A percentile compares a stretch with the other conserved stretches of the same genome.
These are phyloP conservation scores for Plectropomus leopardus DNA, from an alignment of 2,113 vertebrate genomes.

Conservation along the genomic window DNA sequence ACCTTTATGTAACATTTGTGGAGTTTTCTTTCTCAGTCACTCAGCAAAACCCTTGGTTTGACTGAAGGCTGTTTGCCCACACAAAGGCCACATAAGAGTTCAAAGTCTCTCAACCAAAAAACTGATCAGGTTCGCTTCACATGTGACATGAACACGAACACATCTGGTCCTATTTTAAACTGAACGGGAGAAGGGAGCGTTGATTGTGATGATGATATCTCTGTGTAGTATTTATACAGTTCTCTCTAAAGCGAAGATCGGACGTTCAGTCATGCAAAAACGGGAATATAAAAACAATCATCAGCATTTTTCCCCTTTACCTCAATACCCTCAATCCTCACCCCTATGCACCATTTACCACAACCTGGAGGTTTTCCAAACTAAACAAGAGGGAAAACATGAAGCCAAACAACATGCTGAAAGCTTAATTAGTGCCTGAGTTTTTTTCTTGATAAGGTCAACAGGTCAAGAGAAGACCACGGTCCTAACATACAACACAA, in stretches of 20 bases:
- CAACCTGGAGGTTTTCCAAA: slow-evolving; percentile 62
- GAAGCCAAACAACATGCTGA: slow-evolving; percentile 34
- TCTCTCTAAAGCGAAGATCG: slow-evolving; percentile 35
- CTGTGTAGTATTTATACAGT: slow-evolving; percentile 54
- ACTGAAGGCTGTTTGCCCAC: slow-evolving; percentile 52
- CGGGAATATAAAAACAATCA: slow-evolving; percentile 59
- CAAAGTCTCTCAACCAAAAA: slow-evolving; percentile 56
- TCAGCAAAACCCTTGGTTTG: slow-evolving; percentile 53
- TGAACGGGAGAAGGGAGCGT: slow-evolving; percentile 50
- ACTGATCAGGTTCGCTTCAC: slow-evolving; percentile 66
- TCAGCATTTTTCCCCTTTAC: slow-evolving; percentile 44
- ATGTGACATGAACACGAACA: slow-evolving; percentile 52
- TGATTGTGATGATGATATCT: slow-evolving; percentile 68
- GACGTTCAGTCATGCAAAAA: slow-evolving; percentile 59
- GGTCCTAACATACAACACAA: slow-evolving; percentile 11
- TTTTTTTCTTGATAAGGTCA: slow-evolving; percentile 51
- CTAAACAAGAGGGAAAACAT: slow-evolving; percentile 53
- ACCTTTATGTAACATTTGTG: slow-evolving; percentile 41
- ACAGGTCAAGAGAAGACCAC: slow-evolving; percentile 35
- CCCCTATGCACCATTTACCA: slow-evolving; percentile 50
- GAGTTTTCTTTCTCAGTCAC: slow-evolving; percentile 49
- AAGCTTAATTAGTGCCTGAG: slow-evolving; percentile 11
- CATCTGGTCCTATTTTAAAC: slow-evolving; percentile 75
- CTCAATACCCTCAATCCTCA: slow-evolving; percentile 53
- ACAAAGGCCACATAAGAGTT: slow-evolving; percentile 49